These are phyloP conservation scores for Hippocampus comes DNA, from an alignment of 2,113 vertebrate genomes.

Conservation along the genomic window DNA sequence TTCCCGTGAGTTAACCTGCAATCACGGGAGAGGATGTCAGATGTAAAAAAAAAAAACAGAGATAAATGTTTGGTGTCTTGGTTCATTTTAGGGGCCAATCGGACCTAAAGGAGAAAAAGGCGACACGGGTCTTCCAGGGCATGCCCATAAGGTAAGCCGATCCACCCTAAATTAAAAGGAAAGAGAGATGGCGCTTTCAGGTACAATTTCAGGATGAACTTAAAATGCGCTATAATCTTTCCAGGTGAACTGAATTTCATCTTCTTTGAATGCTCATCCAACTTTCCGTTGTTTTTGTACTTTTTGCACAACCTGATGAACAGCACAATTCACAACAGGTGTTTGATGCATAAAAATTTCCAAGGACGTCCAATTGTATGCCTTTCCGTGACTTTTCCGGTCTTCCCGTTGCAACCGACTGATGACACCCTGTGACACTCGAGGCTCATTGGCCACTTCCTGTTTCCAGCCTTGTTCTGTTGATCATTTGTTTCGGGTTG, in stretches of 20 bases:
- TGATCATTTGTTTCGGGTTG: neutral
- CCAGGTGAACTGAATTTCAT: neutral
- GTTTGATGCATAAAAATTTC: too few relatives aligned
- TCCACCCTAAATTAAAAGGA: neutral
- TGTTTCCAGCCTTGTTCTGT: too few relatives aligned
- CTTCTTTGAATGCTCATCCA: neutral
- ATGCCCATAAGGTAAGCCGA: slow-evolving; percentile 57
- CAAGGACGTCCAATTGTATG: too few relatives aligned
- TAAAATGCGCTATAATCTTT: neutral
- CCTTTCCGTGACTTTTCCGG: too few relatives aligned
- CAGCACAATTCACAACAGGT: too few relatives aligned
- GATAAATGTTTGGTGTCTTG: neutral
- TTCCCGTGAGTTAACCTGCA: slow-evolving; percentile 53
- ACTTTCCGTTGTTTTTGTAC: neutral
- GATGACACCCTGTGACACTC: too few relatives aligned
- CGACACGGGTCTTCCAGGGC: slow-evolving; percentile 59
- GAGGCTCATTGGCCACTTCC: too few relatives aligned
- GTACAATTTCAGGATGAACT: neutral
- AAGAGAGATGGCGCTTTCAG: neutral
- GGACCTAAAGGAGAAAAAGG: slow-evolving; percentile 74
- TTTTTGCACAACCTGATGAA: neutral
- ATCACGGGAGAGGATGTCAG: neutral
- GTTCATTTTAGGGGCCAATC: slow-evolving; percentile 59
- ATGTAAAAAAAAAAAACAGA: neutral
- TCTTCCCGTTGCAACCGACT: too few relatives aligned